Evolutionary conservation across 2,888 invertebrate species (phyloP).

Genomic region (Xestia c-nigrum): DNA sequence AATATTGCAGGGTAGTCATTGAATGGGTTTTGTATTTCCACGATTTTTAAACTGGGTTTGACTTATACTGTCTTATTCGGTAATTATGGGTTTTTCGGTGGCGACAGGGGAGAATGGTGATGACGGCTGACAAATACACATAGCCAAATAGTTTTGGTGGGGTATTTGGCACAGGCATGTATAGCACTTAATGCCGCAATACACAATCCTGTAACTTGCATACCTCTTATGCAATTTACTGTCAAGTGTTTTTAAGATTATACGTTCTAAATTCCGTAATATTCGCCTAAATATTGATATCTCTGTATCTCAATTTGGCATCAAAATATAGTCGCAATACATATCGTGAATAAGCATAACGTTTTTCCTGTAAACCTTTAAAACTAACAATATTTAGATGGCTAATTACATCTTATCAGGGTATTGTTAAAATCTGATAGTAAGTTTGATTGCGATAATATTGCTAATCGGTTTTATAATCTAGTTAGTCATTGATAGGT

Average conservation of each 20-base stretch:
- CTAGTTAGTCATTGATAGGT: conserved; percentile 7
- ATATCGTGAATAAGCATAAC: background rate
- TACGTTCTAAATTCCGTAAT: background rate
- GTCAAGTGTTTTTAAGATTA: background rate
- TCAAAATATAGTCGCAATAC: background rate
- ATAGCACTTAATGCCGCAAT: no score
- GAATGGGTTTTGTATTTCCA: no score
- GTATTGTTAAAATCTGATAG: conserved; percentile 41
- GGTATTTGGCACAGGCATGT: no score
- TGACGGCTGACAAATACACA: no score
- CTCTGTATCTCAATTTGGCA: background rate
- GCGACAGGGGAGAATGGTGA: no score
- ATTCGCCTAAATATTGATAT: background rate
- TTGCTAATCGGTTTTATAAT: conserved; percentile 31
- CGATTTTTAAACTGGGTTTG: no score
- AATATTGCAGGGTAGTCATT: no score
- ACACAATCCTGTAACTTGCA: background rate
- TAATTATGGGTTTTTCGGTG: no score
- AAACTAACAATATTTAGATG: conserved; percentile 30
- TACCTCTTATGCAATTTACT: background rate
- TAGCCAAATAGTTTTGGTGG: no score
- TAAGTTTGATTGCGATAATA: conserved; percentile 9
- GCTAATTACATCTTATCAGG: conserved; percentile 31
- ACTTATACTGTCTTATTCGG: no score
- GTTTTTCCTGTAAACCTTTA: conserved; percentile 5